These are phyloP conservation scores for Leptobrachium ailaonicum DNA, from an alignment of 2,113 vertebrate species.

Conservation along the genomic window DNA sequence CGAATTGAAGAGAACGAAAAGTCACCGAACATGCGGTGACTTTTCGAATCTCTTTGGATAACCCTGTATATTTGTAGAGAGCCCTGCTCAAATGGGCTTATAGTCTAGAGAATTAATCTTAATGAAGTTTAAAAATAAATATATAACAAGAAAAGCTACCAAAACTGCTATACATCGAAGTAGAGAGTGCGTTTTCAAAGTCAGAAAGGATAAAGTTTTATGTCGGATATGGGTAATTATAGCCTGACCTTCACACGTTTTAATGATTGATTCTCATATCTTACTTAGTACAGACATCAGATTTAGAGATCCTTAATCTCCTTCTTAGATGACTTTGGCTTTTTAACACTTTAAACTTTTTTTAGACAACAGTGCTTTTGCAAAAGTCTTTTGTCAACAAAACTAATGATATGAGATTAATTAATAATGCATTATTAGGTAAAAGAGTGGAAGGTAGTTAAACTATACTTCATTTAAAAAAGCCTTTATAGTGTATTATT, in stretches of 20 bases:
- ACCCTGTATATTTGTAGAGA: too few species aligned
- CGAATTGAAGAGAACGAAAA: too few species aligned
- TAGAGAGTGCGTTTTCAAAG: slow-evolving; percentile 4
- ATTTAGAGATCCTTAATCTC: slow-evolving; percentile 35
- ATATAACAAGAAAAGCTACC: not conserved
- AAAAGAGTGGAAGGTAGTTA: not conserved
- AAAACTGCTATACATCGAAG: not conserved
- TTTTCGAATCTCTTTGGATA: too few species aligned
- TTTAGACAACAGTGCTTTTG: slow-evolving; percentile 6
- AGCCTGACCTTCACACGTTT: slow-evolving; percentile 36
- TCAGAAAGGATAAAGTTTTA: slow-evolving; percentile 19
- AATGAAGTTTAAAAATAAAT: too few species aligned
- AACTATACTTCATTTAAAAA: too few species aligned
- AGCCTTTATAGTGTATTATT: too few species aligned
- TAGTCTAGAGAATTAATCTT: too few species aligned
- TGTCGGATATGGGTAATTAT: slow-evolving; percentile 34
- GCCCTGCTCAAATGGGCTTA: too few species aligned
- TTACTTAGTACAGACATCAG: slow-evolving; percentile 32
- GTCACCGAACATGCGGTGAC: too few species aligned
- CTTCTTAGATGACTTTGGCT: slow-evolving; percentile 24
- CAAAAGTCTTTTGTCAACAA: not conserved
- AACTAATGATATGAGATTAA: not conserved
- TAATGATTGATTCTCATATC: slow-evolving; percentile 43
- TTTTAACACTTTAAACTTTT: slow-evolving; percentile 19
- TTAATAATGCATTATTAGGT: not conserved